Base-by-base conservation (phyloP, 2,113 vertebrate species). In the Platycercus adscitus region DNA sequence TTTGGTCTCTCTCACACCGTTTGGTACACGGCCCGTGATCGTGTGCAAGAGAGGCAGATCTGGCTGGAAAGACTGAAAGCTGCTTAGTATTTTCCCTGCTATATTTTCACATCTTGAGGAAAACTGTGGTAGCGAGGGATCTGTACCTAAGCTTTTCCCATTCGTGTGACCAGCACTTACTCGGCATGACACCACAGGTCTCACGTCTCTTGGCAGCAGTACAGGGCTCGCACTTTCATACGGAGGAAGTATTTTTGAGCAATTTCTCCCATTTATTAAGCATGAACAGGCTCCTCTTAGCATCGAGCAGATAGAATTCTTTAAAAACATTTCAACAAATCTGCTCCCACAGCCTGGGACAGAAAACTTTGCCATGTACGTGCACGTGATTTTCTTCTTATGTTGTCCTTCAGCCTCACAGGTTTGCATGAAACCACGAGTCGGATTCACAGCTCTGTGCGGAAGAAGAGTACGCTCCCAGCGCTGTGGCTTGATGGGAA, bases 151-250 rank as follows among this genome's bases (percentile, higher is more conserved):
- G 89, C 66, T 91, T 64, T 87, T 75, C 78, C 93, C 84, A 95
- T 89, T 89, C 60, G 29, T 81, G 93, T 91, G 95, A 87, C 94
- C 91, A 88, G 92, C 72, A 46, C 85, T 96, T 93, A 90, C 93
- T 91, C 65, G 64, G 89, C 81, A 69, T 76, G 60, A 96, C 84
- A 96, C 91, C 91, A 83, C 79, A 92, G 96, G 96, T 95, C 93
- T 95, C 95, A 92, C 94, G 86, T 97, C 91, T 95, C 86, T 73
- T 97, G 96, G 96, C 97, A 97, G 90, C 91, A 56, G 69, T 94
- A 95, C 94, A 97, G 95, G 85, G 89, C 85, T 97, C 66, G 0
- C 23, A 25, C 88, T 93, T 95, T 96, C 89, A 81, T 94, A 93
- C 13, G 87, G 91, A 96, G 93, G 88, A 95, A 91, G 72, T 84